These are phyloP conservation scores for Drosophila santomea DNA, from an alignment of 1,140 invertebrate species.

Conservation along the genomic window DNA sequence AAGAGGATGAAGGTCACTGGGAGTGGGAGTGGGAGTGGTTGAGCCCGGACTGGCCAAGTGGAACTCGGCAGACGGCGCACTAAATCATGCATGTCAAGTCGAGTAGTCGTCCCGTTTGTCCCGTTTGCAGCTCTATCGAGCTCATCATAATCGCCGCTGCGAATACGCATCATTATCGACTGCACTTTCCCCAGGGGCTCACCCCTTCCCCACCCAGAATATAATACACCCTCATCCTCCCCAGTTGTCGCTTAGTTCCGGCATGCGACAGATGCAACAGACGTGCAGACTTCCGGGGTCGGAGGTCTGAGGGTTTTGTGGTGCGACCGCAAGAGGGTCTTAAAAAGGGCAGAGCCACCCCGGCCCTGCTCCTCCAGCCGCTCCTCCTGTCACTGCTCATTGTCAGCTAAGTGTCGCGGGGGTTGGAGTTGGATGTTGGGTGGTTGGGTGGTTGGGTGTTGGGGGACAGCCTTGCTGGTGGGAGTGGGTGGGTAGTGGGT, in stretches of 20 bases:
- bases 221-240: constrained; percentile 20
- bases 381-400: constrained; percentile 72
- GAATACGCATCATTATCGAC: constrained; percentile 75
- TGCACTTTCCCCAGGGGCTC: constrained; percentile 28
- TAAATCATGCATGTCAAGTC: constrained; percentile 83
- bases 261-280: constrained; percentile 78
- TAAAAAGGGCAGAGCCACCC: constrained; percentile 16
- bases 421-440: background rate
- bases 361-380: constrained; percentile 10
- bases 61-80: constrained; percentile 33
- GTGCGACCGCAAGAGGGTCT: constrained; percentile 72
- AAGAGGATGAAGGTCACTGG: constrained; percentile 15
- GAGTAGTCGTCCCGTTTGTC: constrained; percentile 73
- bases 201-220: background rate
- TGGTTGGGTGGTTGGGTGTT: background rate
- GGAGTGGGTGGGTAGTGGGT: background rate
- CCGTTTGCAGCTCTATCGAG: constrained; percentile 68
- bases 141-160: constrained; percentile 77
- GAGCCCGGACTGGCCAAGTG: constrained; percentile 14
- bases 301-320: constrained; percentile 35
- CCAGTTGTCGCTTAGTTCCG: constrained; percentile 71
- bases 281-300: constrained; percentile 56
- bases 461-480: constrained; percentile 3
- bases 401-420: constrained; percentile 72
- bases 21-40: background rate